Base-by-base conservation (phyloP, 2,797 vertebrate genomes). In the Tarsius wallacei region DNA sequence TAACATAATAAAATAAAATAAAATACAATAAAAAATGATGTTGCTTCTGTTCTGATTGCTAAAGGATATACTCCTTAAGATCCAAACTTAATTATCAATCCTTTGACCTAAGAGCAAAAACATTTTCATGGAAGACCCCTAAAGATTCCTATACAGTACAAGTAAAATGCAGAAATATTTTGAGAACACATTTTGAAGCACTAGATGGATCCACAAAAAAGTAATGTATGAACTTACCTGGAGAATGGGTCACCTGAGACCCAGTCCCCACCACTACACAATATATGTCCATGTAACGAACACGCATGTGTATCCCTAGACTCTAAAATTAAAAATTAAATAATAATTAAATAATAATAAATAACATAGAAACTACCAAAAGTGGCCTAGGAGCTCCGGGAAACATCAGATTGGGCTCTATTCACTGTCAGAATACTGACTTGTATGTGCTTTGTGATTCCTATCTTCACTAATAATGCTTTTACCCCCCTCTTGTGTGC, bases 81-180 rank as follows among this genome's bases (percentile, higher is more conserved):
- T 16, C 31, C 64, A 73, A 73, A 47, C 22, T 47, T 73, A 47
- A 16, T 73, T 73, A 47, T 73, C 71, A 73, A 26, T 73, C 71
- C 71, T 73, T 73, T 28, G 71, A 49, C 71, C 71, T 26, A 55
- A 7, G 42, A 57, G 64, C 73, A 86, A 73, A 88, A 64, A 10
- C 47, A 21, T 59, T 74, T 93, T 74, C 59, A 90, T 74, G 49
- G 71, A 92, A 51, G 66, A 63, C 66, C 3, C 42, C n/a, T 68
- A 49, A 76, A 85, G 42, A 81, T 93, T 94, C 28, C 73, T 80
- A 86, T 17, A 74, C 13, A 80, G 12, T 81, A 73, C 51, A 86
- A 53, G 47, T 74, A 85, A 92, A 85, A 59, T 85, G 64, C 26
- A 94, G n/a, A 85, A 80, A 89, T 66, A 71, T 59, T 92, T 80